These are phyloP conservation scores for Fregata magnificens DNA, from an alignment of 2,113 vertebrate species.

Conservation along the genomic window DNA sequence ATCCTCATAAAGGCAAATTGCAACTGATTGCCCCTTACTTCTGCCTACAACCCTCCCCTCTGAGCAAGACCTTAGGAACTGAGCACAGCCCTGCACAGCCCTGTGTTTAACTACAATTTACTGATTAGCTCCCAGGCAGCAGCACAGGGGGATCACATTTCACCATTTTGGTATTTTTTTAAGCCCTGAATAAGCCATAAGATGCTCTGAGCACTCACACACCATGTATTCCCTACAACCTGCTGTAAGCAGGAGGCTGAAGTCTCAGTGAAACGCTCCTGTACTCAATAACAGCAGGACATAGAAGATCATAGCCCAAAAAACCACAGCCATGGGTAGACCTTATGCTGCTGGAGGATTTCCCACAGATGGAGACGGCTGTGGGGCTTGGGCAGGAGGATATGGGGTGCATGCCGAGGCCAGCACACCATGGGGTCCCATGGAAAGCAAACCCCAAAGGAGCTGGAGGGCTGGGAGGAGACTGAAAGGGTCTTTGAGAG, in stretches of 20 bases:
- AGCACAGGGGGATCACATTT: background rate
- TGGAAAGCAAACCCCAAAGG: background rate
- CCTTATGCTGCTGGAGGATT: background rate
- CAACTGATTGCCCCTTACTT: background rate
- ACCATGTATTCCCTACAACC: background rate
- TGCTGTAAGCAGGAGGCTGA: background rate
- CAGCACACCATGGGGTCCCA: background rate
- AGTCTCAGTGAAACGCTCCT: background rate
- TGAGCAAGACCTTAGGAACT: background rate
- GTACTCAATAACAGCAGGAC: fast-evolving
- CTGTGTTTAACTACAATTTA: constrained; percentile 10
- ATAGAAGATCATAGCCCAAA: background rate
- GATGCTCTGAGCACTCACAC: background rate
- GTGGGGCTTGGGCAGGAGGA: background rate
- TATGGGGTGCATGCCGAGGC: background rate
- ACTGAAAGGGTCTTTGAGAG: background rate
- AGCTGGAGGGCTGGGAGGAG: background rate
- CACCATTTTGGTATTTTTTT: background rate
- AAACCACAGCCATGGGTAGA: background rate
- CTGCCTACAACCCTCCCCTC: background rate
- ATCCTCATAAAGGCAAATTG: background rate
- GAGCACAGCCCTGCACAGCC: background rate
- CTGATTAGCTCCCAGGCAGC: background rate
- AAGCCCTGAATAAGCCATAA: background rate
- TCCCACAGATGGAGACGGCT: background rate